phyloP scores from a whole-genome alignment of 2,888 invertebrate genomes.

The Campaea margaritaria region DNA sequence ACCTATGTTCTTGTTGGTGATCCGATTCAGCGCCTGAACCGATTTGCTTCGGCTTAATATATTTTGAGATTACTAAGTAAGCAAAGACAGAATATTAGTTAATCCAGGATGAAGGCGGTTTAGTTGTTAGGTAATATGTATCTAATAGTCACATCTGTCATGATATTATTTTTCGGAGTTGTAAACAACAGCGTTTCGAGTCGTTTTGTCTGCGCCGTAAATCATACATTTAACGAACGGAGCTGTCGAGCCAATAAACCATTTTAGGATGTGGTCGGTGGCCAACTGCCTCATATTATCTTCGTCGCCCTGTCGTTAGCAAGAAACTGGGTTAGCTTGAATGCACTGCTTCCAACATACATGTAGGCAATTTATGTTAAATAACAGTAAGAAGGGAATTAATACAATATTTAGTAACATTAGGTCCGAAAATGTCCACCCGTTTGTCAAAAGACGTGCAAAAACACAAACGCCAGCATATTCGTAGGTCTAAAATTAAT shows the following conservation, averaged over 20 bases:
- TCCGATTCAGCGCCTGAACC: too few relatives aligned
- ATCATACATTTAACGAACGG: slow-evolving; percentile 72
- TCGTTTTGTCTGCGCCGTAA: slow-evolving; percentile 62
- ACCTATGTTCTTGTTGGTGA: too few relatives aligned
- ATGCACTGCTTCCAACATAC: slow-evolving; percentile 29
- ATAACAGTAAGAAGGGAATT: background rate
- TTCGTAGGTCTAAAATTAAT: too few relatives aligned
- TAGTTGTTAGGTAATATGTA: too few relatives aligned
- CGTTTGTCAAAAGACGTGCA: too few relatives aligned
- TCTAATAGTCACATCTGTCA: background rate
- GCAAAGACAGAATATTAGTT: too few relatives aligned
- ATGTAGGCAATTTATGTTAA: background rate
- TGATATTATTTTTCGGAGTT: slow-evolving; percentile 36
- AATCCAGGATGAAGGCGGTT: too few relatives aligned
- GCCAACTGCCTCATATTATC: slow-evolving; percentile 57
- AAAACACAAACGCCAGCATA: too few relatives aligned
- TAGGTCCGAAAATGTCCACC: too few relatives aligned
- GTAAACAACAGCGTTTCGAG: slow-evolving; percentile 46
- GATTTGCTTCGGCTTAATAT: too few relatives aligned
- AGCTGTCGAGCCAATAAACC: slow-evolving; percentile 71
- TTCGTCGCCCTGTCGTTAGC: slow-evolving; percentile 43
- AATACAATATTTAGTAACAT: background rate
- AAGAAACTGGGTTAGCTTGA: slow-evolving; percentile 43
- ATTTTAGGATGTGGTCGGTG: slow-evolving; percentile 58
- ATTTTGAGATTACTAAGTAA: too few relatives aligned